phyloP scores from a whole-genome alignment of 2,888 invertebrate genomes.

The Argyresthia albistria region DNA sequence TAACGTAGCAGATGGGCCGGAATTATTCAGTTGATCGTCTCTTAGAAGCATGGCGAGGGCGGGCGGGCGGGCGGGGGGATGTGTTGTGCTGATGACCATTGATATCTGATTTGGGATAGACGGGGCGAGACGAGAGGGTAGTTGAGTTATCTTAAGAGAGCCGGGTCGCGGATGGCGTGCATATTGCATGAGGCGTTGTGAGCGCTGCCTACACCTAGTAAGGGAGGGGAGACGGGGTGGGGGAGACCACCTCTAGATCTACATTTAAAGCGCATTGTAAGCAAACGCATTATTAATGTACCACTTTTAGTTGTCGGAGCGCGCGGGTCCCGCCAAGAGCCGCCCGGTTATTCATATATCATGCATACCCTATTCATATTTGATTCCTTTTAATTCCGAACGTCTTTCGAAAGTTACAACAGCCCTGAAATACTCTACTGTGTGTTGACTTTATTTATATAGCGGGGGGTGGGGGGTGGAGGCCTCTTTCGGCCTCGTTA shows the following conservation, averaged over 20 bases:
- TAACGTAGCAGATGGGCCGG: neutral
- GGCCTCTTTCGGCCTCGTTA: neutral
- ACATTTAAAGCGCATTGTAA: slow-evolving; percentile 73
- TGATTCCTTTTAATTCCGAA: slow-evolving; percentile 66
- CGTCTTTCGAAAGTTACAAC: slow-evolving; percentile 37
- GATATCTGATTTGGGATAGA: neutral
- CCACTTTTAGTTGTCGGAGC: slow-evolving; percentile 67
- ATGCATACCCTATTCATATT: slow-evolving; percentile 65
- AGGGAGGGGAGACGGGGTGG: slow-evolving; percentile 1
- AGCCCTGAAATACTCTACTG: neutral
- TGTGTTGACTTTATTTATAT: neutral
- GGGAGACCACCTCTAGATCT: slow-evolving; percentile 46
- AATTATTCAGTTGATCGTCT: neutral
- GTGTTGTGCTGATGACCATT: neutral
- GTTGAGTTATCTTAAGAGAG: slow-evolving; percentile 53
- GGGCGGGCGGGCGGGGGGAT: neutral
- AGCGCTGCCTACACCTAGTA: slow-evolving; percentile 22
- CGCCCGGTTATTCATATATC: slow-evolving; percentile 54
- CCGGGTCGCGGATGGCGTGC: slow-evolving; percentile 48
- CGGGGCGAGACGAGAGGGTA: slow-evolving; percentile 4
- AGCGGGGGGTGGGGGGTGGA: neutral
- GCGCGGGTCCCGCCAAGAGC: slow-evolving; percentile 52
- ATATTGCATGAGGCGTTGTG: slow-evolving; percentile 58
- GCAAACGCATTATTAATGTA: slow-evolving; percentile 71
- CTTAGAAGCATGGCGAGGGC: neutral